Conservation (phyloP, 2,113 vertebrate genomes). For the Epinephelus moara region DNA sequence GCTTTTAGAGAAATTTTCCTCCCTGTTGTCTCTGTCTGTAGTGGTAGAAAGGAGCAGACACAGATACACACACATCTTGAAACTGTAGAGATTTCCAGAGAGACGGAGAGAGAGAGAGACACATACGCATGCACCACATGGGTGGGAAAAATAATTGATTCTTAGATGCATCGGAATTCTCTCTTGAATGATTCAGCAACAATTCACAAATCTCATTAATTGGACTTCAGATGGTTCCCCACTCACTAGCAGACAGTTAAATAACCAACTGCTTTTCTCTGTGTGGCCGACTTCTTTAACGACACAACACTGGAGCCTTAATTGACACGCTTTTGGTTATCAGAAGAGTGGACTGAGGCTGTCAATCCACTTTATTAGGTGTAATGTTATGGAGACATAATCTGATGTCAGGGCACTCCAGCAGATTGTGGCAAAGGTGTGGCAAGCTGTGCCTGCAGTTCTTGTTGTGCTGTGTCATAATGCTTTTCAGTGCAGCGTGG, state of each 20-base stretch:
- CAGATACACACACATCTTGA: neutral
- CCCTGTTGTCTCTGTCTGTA: constrained; percentile 23
- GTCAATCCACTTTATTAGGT: neutral
- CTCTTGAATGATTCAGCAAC: constrained; percentile 36
- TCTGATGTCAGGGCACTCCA: neutral
- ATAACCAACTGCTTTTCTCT: neutral
- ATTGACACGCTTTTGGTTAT: neutral
- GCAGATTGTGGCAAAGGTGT: constrained; percentile 8
- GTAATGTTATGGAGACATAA: neutral
- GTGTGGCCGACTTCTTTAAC: neutral
- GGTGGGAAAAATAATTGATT: neutral
- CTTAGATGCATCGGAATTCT: constrained; percentile 1
- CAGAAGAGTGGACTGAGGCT: neutral
- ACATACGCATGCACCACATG: neutral
- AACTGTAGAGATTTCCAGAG: neutral
- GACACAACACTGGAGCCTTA: neutral
- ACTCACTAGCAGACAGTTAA: neutral
- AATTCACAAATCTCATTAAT: constrained; percentile 32
- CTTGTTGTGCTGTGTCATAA: neutral
- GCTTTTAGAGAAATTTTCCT: constrained; percentile 41
- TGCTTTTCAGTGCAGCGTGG: constrained; percentile 2
- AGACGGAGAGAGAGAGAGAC: too few species aligned
- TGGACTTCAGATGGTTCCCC: constrained; percentile 2
- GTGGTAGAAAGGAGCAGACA: constrained; percentile 13
- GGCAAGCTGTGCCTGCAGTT: neutral